Conservation (phyloP, 2,797 vertebrate genomes). For the Phrynocephalus vlangalii region DNA sequence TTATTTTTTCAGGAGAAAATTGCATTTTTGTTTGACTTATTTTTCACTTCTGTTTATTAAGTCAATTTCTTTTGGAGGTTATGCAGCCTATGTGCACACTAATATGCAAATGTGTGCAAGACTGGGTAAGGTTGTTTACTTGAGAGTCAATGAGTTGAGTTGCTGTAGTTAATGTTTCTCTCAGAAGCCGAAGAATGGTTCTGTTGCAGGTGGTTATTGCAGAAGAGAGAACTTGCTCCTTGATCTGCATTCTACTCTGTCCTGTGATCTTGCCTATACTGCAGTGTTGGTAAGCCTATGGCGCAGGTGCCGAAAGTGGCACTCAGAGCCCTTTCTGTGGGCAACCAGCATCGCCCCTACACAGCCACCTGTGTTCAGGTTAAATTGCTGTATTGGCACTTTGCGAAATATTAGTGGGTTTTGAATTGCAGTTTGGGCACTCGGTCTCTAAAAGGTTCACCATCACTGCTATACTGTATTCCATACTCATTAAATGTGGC, state of each 20-base stretch:
- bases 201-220: not conserved
- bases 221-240: not conserved
- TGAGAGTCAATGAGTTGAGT: not conserved
- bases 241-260: not conserved
- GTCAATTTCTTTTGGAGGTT: not conserved
- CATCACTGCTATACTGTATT: not conserved
- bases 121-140: conserved; percentile 8
- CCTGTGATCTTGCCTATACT: not conserved
- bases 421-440: too few relatives aligned
- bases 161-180: conserved; percentile 31
- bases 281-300: not conserved
- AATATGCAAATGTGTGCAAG: conserved; percentile 19
- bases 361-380: too few relatives aligned
- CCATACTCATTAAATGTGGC: not conserved
- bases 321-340: too few relatives aligned
- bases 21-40: conserved; percentile 1
- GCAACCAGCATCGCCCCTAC: too few relatives aligned
- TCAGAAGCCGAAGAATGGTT: not conserved
- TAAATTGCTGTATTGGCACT: too few relatives aligned
- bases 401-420: too few relatives aligned
- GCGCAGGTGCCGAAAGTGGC: too few relatives aligned
- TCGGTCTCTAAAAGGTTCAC: too few relatives aligned
- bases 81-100: not conserved
- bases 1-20: conserved; percentile 1
- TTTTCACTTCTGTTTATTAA: not conserved